A percentile compares a stretch with the other conserved stretches of the same genome.
phyloP scores from a whole-genome alignment of 2,797 vertebrate species.

The Gymnothorax javanicus region DNA sequence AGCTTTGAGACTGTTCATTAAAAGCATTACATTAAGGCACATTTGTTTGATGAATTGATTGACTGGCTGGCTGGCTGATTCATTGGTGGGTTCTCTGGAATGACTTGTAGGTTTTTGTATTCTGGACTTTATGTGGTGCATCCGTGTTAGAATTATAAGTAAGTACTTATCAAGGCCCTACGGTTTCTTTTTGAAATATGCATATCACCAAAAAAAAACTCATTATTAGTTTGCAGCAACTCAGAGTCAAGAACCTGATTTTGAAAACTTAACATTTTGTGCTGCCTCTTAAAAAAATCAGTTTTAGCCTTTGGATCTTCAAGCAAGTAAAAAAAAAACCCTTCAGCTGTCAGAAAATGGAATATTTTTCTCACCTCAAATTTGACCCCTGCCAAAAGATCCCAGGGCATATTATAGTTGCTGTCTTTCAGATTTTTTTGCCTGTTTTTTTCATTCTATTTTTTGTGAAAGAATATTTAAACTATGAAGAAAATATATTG shows the following conservation, averaged over 20 bases:
- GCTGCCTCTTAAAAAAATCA: conserved; percentile 8
- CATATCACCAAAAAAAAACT: background rate
- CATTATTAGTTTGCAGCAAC: conserved; percentile 1
- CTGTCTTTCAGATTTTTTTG: background rate
- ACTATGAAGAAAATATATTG: background rate
- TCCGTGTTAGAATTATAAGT: background rate
- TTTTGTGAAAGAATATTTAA: background rate
- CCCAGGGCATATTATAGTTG: background rate
- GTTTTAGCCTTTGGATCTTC: background rate
- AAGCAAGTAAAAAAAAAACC: conserved; percentile 13
- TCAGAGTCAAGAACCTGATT: background rate
- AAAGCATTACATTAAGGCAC: background rate
- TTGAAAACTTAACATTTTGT: background rate
- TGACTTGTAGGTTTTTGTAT: background rate
- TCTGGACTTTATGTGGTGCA: background rate
- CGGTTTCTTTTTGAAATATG: background rate
- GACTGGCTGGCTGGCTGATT: background rate
- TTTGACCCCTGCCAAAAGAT: conserved; percentile 6
- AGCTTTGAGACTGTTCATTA: background rate
- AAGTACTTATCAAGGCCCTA: background rate
- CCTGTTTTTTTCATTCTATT: background rate
- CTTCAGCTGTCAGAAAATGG: conserved; percentile 6
- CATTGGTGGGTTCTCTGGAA: background rate
- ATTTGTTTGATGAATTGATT: background rate
- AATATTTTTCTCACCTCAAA: conserved; percentile 20